Evolutionary conservation across 2,888 invertebrate species (phyloP).

Genomic region (Ceraclea dissimilis): DNA sequence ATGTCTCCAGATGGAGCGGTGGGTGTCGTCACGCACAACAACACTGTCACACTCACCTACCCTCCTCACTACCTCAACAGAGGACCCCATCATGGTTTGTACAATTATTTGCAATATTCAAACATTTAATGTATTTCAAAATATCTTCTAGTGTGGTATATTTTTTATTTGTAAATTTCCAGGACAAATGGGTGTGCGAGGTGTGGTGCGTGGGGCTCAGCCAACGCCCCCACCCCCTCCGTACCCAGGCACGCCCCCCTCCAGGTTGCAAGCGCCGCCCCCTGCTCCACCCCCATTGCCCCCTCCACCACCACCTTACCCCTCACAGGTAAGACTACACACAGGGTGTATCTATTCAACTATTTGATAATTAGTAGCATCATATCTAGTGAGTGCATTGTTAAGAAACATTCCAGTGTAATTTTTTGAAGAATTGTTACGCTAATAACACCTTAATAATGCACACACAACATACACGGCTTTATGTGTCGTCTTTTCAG

Average conservation of each 20-base stretch:
- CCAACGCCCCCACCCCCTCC: constrained; percentile 66
- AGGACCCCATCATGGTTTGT: constrained; percentile 27
- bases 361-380: too few relatives aligned
- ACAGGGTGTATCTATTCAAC: too few relatives aligned
- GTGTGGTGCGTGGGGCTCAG: constrained; percentile 37
- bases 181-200: constrained; percentile 30
- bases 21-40: constrained; percentile 58
- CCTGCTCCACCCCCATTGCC: constrained; percentile 58
- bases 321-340: constrained; percentile 38
- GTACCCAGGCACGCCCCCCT: constrained; percentile 51
- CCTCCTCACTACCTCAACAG: constrained; percentile 39
- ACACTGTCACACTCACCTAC: constrained; percentile 49
- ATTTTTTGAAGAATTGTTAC: too few relatives aligned
- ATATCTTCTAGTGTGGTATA: not conserved
- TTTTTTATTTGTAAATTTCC: not conserved
- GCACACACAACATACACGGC: too few relatives aligned
- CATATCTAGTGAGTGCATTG: too few relatives aligned
- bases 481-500: too few relatives aligned
- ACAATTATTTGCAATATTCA: not conserved
- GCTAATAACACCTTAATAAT: too few relatives aligned
- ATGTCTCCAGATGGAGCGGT: constrained; percentile 51
- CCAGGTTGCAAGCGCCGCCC: constrained; percentile 29
- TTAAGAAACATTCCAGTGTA: too few relatives aligned
- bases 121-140: not conserved
- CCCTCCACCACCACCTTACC: constrained; percentile 44